Conservation (phyloP, 2,113 vertebrate genomes). For the Prionailurus bengalensis region DNA sequence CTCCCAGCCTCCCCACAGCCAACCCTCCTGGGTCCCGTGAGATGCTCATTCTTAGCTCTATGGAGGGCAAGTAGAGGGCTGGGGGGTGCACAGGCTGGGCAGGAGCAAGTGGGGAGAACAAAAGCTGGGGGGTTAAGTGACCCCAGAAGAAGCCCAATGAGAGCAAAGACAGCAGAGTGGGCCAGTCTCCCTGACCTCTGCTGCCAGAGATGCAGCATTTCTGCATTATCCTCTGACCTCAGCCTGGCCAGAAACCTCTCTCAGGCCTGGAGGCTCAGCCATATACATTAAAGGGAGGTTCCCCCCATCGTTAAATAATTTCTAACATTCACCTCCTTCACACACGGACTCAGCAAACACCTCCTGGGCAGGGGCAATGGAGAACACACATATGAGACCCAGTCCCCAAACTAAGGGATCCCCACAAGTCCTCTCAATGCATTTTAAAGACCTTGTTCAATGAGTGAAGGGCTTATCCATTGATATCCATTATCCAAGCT, state of each 20-base stretch:
- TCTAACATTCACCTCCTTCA: not conserved
- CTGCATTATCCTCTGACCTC: not conserved
- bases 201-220: not conserved
- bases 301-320: not conserved
- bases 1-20: not conserved
- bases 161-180: not conserved
- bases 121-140: not conserved
- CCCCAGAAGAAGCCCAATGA: not conserved
- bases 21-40: not conserved
- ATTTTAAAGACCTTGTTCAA: not conserved
- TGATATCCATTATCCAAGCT: no score
- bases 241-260: not conserved
- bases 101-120: not conserved
- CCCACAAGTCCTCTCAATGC: not conserved
- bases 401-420: not conserved
- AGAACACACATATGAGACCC: not conserved
- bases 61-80: not conserved
- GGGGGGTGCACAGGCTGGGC: not conserved
- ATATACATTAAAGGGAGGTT: not conserved
- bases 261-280: not conserved
- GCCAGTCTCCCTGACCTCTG: not conserved
- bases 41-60: not conserved
- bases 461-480: accelerated
- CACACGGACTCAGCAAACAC: not conserved
- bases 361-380: not conserved